Percentiles rank a stretch among this genome's conserved stretches.
phyloP scores from a whole-genome alignment of 2,888 invertebrate genomes.

The Drosophila crucigera region DNA sequence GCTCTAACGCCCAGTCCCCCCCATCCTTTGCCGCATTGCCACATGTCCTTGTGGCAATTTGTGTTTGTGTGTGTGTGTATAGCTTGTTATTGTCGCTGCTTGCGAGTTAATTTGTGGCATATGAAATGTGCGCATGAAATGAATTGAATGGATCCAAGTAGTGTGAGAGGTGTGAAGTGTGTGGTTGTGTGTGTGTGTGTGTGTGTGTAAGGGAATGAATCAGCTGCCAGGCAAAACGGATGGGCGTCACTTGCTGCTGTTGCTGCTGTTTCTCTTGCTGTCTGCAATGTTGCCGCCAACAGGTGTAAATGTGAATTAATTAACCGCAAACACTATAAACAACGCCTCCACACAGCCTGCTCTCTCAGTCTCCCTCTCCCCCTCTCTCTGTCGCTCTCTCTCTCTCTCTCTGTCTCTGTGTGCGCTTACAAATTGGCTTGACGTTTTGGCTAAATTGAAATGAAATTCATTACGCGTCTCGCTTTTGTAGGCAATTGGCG shows the following conservation, averaged over 20 bases:
- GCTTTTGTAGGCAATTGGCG: conserved; percentile 54
- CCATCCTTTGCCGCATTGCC: conserved; percentile 1
- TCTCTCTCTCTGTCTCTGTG: conserved; percentile 8
- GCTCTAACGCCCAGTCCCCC: conserved; percentile 4
- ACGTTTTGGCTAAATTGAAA: conserved; percentile 72
- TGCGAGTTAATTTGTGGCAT: conserved; percentile 79
- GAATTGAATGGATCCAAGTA: conserved; percentile 48
- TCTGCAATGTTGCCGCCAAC: conserved; percentile 67
- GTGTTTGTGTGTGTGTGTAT: conserved; percentile 32
- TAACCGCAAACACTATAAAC: conserved; percentile 84
- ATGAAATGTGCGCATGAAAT: conserved; percentile 67
- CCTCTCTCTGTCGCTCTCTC: background rate
- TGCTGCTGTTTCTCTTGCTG: conserved; percentile 32
- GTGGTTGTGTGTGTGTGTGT: conserved; percentile 27
- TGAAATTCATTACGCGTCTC: conserved; percentile 69
- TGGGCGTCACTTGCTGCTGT: conserved; percentile 42
- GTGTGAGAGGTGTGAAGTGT: conserved; percentile 41
- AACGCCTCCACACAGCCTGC: conserved; percentile 58
- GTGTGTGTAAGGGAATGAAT: conserved; percentile 15
- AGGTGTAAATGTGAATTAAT: conserved; percentile 85
- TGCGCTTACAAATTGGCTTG: conserved; percentile 71
- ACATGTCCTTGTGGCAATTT: conserved; percentile 48
- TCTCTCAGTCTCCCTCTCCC: background rate
- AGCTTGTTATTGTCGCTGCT: conserved; percentile 64
- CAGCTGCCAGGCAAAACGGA: conserved; percentile 31